Evolutionary conservation across 2,888 invertebrate species (phyloP).

Genomic region (Geotrupes spiniger): DNA sequence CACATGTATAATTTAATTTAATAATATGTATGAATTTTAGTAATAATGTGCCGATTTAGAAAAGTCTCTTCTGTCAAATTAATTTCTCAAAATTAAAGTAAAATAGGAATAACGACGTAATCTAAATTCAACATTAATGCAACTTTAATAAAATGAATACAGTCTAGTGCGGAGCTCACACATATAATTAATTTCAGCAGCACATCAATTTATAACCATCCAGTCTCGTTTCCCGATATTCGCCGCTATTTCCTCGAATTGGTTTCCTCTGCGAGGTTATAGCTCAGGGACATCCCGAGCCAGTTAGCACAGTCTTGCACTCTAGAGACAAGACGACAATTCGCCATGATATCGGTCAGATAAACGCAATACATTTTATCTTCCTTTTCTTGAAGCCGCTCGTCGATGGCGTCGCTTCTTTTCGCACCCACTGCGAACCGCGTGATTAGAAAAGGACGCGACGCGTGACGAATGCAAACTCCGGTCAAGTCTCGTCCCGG

Average conservation of each 20-base stretch:
- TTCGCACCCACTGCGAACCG: conserved; percentile 11
- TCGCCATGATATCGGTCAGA: conserved; percentile 32
- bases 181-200: conserved; percentile 34
- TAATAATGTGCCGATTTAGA: too few species aligned
- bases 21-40: too few species aligned
- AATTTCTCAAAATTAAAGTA: too few species aligned
- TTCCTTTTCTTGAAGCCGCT: conserved; percentile 14
- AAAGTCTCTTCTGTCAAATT: too few species aligned
- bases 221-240: conserved; percentile 33
- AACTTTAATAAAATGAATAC: conserved; percentile 4
- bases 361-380: conserved; percentile 29
- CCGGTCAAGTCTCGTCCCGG: conserved; percentile 29
- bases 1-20: too few species aligned
- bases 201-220: conserved; percentile 35
- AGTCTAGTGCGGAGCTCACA: conserved; percentile 7
- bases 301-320: conserved; percentile 34
- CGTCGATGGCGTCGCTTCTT: conserved; percentile 20
- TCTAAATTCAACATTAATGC: conserved; percentile 1
- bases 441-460: conserved; percentile 13
- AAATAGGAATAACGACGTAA: neutral
- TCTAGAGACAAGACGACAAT: conserved; percentile 34
- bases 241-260: conserved; percentile 36
- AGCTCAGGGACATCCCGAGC: conserved; percentile 33
- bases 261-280: conserved; percentile 34
- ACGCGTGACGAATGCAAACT: conserved; percentile 14